Percentiles rank a stretch among this genome's conserved stretches.
Conservation (phyloP, 2,888 invertebrate genomes). For the Ormia ochracea region DNA sequence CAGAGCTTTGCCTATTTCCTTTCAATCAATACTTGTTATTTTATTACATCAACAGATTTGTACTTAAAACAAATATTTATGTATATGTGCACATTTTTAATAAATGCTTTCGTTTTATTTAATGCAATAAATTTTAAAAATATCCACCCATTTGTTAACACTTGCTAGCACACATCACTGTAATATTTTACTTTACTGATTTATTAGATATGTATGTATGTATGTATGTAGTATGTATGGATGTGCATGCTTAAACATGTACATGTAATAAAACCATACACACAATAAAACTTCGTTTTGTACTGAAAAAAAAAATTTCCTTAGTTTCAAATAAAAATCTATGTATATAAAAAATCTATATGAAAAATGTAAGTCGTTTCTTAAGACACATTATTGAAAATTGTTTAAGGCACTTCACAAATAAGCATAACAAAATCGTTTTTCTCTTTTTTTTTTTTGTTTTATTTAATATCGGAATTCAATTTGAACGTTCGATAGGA, state of each 20-base stretch:
- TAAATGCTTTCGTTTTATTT: neutral
- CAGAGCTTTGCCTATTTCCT: too few relatives aligned
- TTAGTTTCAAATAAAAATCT: neutral
- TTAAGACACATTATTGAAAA: conserved; percentile 13
- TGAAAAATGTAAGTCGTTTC: neutral
- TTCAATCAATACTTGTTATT: too few relatives aligned
- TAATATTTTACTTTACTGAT: neutral
- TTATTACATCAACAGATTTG: neutral
- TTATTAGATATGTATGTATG: neutral
- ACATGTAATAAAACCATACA: too few relatives aligned
- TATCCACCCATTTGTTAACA: neutral
- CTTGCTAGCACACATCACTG: neutral
- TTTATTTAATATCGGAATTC: too few relatives aligned
- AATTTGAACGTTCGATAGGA: conserved; percentile 42
- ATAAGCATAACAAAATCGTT: conserved; percentile 1
- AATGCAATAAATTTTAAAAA: neutral
- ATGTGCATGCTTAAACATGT: neutral
- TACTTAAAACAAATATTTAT: neutral
- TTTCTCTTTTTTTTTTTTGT: neutral
- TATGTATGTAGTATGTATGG: neutral
- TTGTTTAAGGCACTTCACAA: conserved; percentile 34
- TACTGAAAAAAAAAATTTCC: neutral
- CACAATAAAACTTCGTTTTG: too few relatives aligned
- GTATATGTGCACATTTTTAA: neutral
- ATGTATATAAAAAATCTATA: too few relatives aligned